phyloP scores from a whole-genome alignment of 2,888 invertebrate species.

The Carabus problematicus region DNA sequence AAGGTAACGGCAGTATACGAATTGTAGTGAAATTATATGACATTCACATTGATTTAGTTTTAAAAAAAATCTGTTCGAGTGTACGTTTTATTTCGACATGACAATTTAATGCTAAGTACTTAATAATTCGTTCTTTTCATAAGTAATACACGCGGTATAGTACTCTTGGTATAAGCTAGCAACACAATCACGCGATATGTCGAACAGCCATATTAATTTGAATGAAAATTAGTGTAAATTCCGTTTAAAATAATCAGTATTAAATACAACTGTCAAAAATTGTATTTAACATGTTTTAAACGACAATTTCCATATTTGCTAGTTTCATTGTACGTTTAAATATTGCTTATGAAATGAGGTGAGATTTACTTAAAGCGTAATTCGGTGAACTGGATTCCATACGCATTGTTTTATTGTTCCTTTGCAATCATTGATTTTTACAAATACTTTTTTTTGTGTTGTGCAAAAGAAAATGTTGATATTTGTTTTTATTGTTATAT shows the following conservation, averaged over 20 bases:
- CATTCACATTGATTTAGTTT: constrained; percentile 15
- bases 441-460: neutral
- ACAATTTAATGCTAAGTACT: constrained; percentile 10
- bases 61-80: neutral
- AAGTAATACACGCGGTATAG: too few species aligned
- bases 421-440: constrained; percentile 14
- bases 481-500: constrained; percentile 35
- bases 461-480: constrained; percentile 5
- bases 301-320: too few species aligned
- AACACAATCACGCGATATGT: too few species aligned
- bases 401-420: constrained; percentile 24
- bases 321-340: too few species aligned
- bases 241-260: too few species aligned
- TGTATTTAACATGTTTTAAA: too few species aligned
- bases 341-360: neutral
- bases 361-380: constrained; percentile 25
- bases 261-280: too few species aligned
- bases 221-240: too few species aligned
- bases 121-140: neutral
- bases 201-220: too few species aligned
- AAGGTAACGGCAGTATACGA: constrained; percentile 35
- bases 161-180: too few species aligned
- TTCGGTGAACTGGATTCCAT: constrained; percentile 23
- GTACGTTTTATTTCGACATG: constrained; percentile 33
- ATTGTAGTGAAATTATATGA: constrained; percentile 21